Base-by-base conservation (phyloP, 2,888 invertebrate species). In the Maniola hyperantus region DNA sequence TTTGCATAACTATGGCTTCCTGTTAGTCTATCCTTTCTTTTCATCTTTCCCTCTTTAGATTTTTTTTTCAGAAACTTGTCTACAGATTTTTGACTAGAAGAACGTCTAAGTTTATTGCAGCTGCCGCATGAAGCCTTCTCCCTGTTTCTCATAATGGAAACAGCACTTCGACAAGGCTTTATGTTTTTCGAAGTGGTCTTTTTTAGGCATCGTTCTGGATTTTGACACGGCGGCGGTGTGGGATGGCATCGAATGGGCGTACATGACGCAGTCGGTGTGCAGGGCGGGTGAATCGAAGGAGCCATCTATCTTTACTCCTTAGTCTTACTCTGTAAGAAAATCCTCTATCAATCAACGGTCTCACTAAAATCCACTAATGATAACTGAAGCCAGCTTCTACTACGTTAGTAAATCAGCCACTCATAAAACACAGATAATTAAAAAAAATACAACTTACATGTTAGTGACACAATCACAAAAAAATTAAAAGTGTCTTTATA, bases 221-320 rank as follows among this genome's bases (percentile, higher is more conserved):
- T 80, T 58, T 76, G 18, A 70, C 91, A 91, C 5, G 85, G 84
- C 0, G 91, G 89, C 11, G 84, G 83, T 6, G 82, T 77, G 13
- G 89, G 91, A 54, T 91, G 90, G 72, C 91, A 91, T 65, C 89
- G 83, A 46, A 83, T 66, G 0, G 87, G 85, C 33, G 77, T 73
- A 77, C 91, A 91, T 1, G 90, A 87, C 36, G 91, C 81, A 6
- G 83, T 76, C 4, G 91, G 90, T 18, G 86, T 87, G 76, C 91
- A 91, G 48, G 91, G 87, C 55, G 91, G 91, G 72, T 89, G 89
- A 70, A 83, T 78, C 68, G 77, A 66, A 10, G 87, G 88, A 69
- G 88, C 84, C 89, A 89, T 89, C 6, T 42, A 57, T 57, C 18
- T 57, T 20, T 10, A 54, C 15, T 36, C 42, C 71, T 64, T 64